These are phyloP conservation scores for Cathartes aura DNA, from an alignment of 2,113 vertebrate genomes.

Conservation along the genomic window DNA sequence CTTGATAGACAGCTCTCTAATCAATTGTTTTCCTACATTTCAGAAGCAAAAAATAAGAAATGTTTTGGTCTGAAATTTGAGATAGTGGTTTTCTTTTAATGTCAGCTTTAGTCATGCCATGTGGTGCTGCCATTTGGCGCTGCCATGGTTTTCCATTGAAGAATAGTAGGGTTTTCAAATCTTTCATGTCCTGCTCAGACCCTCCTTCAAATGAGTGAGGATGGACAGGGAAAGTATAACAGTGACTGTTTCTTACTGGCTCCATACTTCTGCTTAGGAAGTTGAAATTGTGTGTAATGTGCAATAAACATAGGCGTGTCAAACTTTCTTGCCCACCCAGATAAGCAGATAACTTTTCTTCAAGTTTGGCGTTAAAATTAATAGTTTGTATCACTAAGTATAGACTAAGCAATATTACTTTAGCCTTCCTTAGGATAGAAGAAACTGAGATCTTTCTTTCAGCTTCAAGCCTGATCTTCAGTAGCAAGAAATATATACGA, in stretches of 20 bases:
- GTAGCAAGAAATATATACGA: neutral
- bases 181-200: neutral
- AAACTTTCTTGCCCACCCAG: neutral
- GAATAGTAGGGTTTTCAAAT: neutral
- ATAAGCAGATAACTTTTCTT: neutral
- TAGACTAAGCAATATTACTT: neutral
- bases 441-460: neutral
- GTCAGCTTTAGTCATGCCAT: neutral
- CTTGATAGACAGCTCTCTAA: neutral
- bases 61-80: neutral
- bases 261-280: neutral
- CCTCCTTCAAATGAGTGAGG: neutral
- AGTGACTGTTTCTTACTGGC: neutral
- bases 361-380: neutral
- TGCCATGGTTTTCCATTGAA: neutral
- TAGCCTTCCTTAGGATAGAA: neutral
- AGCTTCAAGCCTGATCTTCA: neutral
- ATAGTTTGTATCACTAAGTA: neutral
- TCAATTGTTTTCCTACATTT: neutral
- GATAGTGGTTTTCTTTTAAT: neutral
- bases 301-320: accelerated
- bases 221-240: neutral
- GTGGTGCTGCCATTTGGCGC: accelerated
- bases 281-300: neutral
- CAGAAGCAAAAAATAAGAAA: neutral